Conservation (phyloP, 2,113 vertebrate genomes). For the Dipodomys ordii region DNA sequence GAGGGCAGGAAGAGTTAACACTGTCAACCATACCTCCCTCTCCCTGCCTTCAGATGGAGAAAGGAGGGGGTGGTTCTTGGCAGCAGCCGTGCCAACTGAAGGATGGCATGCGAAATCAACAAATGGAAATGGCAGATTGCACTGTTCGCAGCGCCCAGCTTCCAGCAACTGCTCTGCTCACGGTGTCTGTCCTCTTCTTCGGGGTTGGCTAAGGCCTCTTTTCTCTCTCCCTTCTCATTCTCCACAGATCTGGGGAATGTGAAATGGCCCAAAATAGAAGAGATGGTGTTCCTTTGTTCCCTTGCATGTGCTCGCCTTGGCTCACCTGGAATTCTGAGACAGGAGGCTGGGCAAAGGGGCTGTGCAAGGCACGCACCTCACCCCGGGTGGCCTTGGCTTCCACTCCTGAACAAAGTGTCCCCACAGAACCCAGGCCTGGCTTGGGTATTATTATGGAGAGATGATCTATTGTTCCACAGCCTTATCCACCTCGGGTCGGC, state of each 20-base stretch:
- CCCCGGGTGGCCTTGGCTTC: neutral
- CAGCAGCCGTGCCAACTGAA: slow-evolving; percentile 62
- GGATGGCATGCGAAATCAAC: slow-evolving; percentile 69
- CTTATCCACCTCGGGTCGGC: neutral
- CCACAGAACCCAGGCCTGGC: neutral
- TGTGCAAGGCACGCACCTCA: neutral
- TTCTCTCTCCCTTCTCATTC: neutral
- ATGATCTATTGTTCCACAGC: neutral
- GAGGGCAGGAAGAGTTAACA: slow-evolving; percentile 44
- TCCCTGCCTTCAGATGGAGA: slow-evolving; percentile 39
- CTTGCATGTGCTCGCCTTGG: neutral
- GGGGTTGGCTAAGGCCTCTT: neutral
- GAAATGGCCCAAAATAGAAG: neutral
- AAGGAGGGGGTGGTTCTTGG: slow-evolving; percentile 71
- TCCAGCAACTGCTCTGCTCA: neutral
- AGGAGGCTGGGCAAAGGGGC: neutral
- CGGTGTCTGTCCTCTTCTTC: neutral
- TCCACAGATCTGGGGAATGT: neutral
- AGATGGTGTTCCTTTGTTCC: no score
- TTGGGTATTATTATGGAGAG: neutral
- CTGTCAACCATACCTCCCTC: neutral
- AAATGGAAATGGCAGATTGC: slow-evolving; percentile 65
- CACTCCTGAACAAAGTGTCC: no score
- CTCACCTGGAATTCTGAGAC: neutral
- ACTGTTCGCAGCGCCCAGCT: neutral